These are phyloP conservation scores for Solenodon paradoxus DNA, from an alignment of 2,113 vertebrate genomes.

Conservation along the genomic window DNA sequence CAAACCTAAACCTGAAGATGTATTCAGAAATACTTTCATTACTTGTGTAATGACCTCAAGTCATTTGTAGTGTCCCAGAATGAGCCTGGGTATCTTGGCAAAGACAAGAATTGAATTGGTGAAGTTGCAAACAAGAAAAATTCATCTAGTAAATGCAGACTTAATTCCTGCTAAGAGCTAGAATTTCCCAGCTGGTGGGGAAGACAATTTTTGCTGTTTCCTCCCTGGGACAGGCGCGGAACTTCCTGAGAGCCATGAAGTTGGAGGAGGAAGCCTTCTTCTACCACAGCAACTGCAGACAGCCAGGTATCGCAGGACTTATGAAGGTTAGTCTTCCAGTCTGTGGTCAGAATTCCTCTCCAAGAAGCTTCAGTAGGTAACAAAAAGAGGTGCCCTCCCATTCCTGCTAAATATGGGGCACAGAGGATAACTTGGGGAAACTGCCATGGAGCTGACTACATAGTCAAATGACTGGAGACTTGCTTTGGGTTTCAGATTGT, in stretches of 20 bases:
- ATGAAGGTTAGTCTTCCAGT: constrained; percentile 86
- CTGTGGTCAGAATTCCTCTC: neutral
- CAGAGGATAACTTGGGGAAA: too few species aligned
- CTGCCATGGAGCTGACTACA: neutral
- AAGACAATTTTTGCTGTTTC: neutral
- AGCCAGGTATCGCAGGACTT: constrained; percentile 92
- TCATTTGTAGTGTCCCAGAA: neutral
- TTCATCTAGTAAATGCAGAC: neutral
- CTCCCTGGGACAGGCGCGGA: constrained; percentile 88
- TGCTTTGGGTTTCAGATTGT: constrained; percentile 86
- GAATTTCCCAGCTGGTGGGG: neutral
- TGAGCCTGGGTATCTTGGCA: neutral
- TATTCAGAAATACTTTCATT: neutral
- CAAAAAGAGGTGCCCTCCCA: neutral
- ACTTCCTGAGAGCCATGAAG: constrained; percentile 96
- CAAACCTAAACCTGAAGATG: neutral
- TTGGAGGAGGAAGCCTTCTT: constrained; percentile 92
- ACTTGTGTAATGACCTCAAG: too few species aligned
- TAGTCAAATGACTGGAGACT: neutral
- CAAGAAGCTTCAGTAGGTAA: neutral
- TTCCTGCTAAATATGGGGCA: too few species aligned
- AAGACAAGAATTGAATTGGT: neutral
- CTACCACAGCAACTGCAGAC: constrained; percentile 99
- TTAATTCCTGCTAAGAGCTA: neutral
- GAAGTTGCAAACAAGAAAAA: neutral